Evolutionary conservation across 2,797 vertebrate genomes (phyloP).

Genomic region (Cyprinodon diabolis): DNA sequence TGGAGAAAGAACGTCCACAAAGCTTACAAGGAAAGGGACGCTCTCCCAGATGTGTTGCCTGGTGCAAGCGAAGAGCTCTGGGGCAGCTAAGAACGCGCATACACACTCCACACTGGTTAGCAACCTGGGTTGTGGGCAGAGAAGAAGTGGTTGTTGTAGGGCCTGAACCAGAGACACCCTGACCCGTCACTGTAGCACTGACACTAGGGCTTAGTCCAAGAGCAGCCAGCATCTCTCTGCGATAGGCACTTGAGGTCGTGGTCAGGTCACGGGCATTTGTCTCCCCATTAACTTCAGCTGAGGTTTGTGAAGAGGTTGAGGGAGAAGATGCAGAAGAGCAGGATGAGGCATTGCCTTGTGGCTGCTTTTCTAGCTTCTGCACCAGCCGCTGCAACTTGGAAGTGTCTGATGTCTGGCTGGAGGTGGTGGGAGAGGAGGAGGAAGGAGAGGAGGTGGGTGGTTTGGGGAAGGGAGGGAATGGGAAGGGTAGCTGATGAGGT

Average conservation of each 20-base stretch:
- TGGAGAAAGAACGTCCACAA: slow-evolving; percentile 91
- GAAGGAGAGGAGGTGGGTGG: slow-evolving; percentile 74
- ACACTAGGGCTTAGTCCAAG: slow-evolving; percentile 80
- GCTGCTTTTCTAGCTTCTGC: slow-evolving; percentile 90
- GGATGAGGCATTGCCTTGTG: slow-evolving; percentile 56
- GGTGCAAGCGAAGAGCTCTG: slow-evolving; percentile 89
- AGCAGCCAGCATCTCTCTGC: slow-evolving; percentile 83
- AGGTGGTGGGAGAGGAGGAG: slow-evolving; percentile 76
- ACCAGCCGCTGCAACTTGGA: slow-evolving; percentile 92
- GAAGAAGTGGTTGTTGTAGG: slow-evolving; percentile 32
- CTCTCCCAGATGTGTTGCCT: slow-evolving; percentile 91
- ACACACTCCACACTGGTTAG: slow-evolving; percentile 92
- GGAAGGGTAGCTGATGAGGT: slow-evolving; percentile 80
- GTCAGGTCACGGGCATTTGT: slow-evolving; percentile 71
- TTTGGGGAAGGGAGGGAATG: slow-evolving; percentile 84
- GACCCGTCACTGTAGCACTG: slow-evolving; percentile 49
- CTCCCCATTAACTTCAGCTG: slow-evolving; percentile 59
- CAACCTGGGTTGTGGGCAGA: slow-evolving; percentile 67
- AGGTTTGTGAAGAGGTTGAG: slow-evolving; percentile 57
- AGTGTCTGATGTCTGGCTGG: slow-evolving; percentile 84
- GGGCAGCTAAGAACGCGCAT: slow-evolving; percentile 91
- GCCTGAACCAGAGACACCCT: slow-evolving; percentile 60
- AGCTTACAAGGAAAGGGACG: slow-evolving; percentile 92
- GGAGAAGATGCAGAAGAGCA: slow-evolving; percentile 52
- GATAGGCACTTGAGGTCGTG: slow-evolving; percentile 74